Percentiles rank a stretch among this genome's conserved stretches.
phyloP scores from a whole-genome alignment of 2,797 vertebrate genomes.

The Mycteria americana region DNA sequence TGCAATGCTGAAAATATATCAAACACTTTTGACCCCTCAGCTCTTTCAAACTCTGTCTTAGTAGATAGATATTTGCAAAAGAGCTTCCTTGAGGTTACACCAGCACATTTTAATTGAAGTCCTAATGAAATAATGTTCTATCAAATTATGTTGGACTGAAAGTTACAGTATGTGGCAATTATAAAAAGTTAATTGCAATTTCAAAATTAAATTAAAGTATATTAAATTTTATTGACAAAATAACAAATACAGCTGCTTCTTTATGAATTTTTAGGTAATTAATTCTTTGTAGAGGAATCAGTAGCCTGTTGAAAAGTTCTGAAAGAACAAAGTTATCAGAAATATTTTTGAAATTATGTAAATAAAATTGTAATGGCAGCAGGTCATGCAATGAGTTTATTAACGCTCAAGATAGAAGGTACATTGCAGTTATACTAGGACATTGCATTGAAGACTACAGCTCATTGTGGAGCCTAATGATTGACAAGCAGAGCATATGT shows the following conservation, averaged over 20 bases:
- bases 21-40: background rate
- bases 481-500: background rate
- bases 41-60: background rate
- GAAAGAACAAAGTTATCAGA: background rate
- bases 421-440: background rate
- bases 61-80: background rate
- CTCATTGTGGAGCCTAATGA: background rate
- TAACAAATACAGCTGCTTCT: background rate
- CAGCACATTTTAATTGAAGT: background rate
- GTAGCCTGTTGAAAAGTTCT: background rate
- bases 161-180: background rate
- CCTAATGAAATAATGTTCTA: background rate
- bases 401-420: background rate
- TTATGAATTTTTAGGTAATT: background rate
- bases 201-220: constrained; percentile 21
- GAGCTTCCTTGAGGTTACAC: background rate
- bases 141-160: background rate
- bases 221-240: constrained; percentile 29
- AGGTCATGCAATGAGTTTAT: background rate
- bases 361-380: background rate
- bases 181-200: constrained; percentile 15
- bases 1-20: background rate
- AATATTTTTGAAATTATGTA: background rate
- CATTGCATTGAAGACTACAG: background rate
- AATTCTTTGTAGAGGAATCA: background rate